These are phyloP conservation scores for Sycophila texana DNA, from an alignment of 2,888 invertebrate species.

Conservation along the genomic window DNA sequence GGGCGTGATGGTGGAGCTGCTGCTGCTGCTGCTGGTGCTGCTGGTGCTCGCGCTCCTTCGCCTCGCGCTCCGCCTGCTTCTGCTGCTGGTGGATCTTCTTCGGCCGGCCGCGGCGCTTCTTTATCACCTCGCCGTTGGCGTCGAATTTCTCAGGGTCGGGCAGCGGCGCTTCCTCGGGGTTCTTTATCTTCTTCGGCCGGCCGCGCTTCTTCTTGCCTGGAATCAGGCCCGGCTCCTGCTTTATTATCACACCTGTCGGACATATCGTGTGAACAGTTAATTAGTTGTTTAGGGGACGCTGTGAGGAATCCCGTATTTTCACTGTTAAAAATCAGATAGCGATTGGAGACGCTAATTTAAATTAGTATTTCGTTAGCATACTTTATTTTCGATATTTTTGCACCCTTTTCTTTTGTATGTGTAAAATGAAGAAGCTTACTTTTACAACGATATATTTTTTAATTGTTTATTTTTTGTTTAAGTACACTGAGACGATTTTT, in stretches of 20 bases:
- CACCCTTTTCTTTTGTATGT: too few species aligned
- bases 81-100: conserved; percentile 84
- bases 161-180: conserved; percentile 80
- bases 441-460: too few species aligned
- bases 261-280: too few species aligned
- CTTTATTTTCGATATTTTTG: too few species aligned
- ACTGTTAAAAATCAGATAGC: too few species aligned
- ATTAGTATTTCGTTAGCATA: too few species aligned
- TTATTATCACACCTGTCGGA: conserved; percentile 61
- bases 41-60: conserved; percentile 68
- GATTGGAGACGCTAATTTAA: too few species aligned
- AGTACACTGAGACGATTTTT: too few species aligned
- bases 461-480: too few species aligned
- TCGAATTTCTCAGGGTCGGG: conserved; percentile 74
- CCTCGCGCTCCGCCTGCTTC: conserved; percentile 70
- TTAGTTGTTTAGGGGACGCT: too few species aligned
- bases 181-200: conserved; percentile 90
- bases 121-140: conserved; percentile 81
- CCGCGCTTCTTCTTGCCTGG: conserved; percentile 93
- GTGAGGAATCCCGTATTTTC: too few species aligned
- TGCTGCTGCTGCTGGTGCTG: conserved; percentile 65
- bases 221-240: conserved; percentile 74
- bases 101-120: conserved; percentile 92
- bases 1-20: conserved; percentile 66
- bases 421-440: too few species aligned